Base-by-base conservation (phyloP, 2,797 vertebrate species). In the Kryptopterus vitreolus region DNA sequence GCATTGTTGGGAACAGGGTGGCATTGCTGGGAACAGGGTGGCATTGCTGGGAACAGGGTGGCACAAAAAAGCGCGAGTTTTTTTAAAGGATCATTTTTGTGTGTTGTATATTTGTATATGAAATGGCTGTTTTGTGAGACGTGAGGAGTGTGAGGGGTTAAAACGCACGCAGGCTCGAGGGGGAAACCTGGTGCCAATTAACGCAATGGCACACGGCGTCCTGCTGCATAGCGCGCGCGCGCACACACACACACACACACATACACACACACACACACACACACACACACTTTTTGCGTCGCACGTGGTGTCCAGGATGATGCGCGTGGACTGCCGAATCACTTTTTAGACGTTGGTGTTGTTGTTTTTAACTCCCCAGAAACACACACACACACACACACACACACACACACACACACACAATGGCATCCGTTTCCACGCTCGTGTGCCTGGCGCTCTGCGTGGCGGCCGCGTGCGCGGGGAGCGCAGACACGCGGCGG, bases 161-260 rank as follows among this genome's bases (percentile, higher is more conserved):
- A 83, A 77, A 55, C 92, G 92, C 93, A 91, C 90, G 92, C 93
- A 93, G 91, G 90, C 93, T 85, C 85, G 91, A 75, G 89, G 92
- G 53, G 89, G 88, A 94, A 95, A 95, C 92, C 92, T 92, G 95
- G 93, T 94, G 94, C 94, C 94, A 94, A 95, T 93, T 94, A 94
- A 92, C 90, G 86, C 87, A 91, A 83, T 90, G 94, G 90, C 93
- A 93, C 93, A 89, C 92, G 87, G 90, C 91, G 75, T 55, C 18
- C 81, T 83, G 85, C 86, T 86, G 77, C 81, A 88, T 85, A 68
- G 50, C 87, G 86, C 85, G 22, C 31, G 15, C 35, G 1, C 18
- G 38, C 20, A 15, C 55, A 31, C 48, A 22, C 48, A 35, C 65
- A 16, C 43, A 43, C n/a, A 2, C 62, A n/a, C 33, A 38, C n/a